Evolutionary conservation across 2,797 vertebrate species (phyloP).

Genomic region (Ceryle rudis): DNA sequence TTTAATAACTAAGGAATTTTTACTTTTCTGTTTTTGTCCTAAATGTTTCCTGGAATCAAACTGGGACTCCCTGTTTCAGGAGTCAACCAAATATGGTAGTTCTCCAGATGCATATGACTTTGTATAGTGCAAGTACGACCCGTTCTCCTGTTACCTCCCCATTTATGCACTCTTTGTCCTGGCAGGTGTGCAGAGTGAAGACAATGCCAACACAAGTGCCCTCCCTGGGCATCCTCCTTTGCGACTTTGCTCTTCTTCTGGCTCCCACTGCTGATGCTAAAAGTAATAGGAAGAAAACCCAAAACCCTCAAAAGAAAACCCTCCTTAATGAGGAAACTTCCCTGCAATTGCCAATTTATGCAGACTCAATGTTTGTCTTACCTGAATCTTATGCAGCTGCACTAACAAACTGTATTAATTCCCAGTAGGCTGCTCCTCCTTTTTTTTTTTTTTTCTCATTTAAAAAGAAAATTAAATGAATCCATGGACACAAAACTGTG

Average conservation of each 20-base stretch:
- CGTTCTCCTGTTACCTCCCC: not conserved
- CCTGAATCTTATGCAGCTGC: not conserved
- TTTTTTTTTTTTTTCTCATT: not conserved
- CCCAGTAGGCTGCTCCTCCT: not conserved
- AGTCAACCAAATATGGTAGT: not conserved
- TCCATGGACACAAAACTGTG: not conserved
- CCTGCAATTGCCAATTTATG: not conserved
- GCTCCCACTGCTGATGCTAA: not conserved
- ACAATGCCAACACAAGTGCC: not conserved
- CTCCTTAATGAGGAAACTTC: not conserved
- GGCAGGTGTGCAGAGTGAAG: not conserved
- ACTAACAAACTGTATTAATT: not conserved
- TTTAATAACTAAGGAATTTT: constrained; percentile 3
- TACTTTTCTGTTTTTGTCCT: not conserved
- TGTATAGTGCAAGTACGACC: not conserved
- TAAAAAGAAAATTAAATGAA: not conserved
- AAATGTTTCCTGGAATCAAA: constrained; percentile 2
- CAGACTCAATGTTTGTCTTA: not conserved
- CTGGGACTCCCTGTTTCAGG: not conserved
- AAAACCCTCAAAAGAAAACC: not conserved
- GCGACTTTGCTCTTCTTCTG: not conserved
- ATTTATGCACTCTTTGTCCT: not conserved
- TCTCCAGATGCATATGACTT: not conserved
- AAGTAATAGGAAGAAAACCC: not conserved
- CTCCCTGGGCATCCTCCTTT: not conserved